Evolutionary conservation across 1,140 invertebrate species (phyloP), one percentile per base, ranked within the genome.

Genomic region (Babylonia areolata): DNA sequence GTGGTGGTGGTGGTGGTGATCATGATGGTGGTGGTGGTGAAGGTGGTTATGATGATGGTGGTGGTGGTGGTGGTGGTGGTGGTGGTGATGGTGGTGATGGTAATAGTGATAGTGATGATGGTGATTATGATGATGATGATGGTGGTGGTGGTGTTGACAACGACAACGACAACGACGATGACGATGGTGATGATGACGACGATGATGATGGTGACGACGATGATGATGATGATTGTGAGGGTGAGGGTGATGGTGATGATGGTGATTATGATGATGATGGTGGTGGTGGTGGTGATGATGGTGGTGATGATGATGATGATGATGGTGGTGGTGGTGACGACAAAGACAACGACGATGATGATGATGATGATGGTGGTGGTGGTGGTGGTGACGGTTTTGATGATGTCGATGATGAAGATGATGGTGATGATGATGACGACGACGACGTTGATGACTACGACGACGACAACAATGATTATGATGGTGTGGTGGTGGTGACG

Each of bases 381-480:
- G 58, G 28, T 17, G 33, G 28, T 46, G 78, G 33, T 80, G 39
- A 31, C 28, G 0, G 46, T 42, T 20, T 20, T n/a, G 71, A 73
- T 73, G 33, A 73, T 73, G 33, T 35, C 35, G 71, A 73, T 35
- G n/a, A 35, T 35, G 71, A 73, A 35, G 71, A 73, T 17, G n/a
- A 73, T 73, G 71, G 5, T 73, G n/a, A 73, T 73, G 58, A 31
- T 69, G 1, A 31, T 69, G 46, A 51, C 17, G 46, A 64, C 28
- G 46, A 35, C 33, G 79, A 58, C 31, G 54, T 23, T 23, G 31
- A 35, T 23, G 79, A 31, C 35, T 11, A 92, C 28, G 85, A 89
- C 77, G 86, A 86, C 42, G 71, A 87, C 28, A 86, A 85, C 46
- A 75, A 88, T 77, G 85, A 82, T 75, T 84, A 88, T 51, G 81